These are phyloP conservation scores for Dendrocincla fuliginosa DNA, from an alignment of 2,797 vertebrate species.

Conservation along the genomic window DNA sequence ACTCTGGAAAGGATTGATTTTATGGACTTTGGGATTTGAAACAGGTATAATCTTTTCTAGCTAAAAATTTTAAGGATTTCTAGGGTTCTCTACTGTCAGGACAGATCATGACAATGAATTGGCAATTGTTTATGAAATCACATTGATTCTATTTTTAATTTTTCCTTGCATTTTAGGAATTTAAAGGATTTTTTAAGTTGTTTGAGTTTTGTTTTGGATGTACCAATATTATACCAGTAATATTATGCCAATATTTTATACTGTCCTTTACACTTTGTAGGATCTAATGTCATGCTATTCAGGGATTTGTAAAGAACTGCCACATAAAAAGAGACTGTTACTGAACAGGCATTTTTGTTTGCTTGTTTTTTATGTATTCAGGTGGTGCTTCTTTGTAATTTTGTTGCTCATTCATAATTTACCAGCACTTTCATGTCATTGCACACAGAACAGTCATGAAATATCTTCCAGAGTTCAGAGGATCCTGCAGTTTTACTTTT, in stretches of 20 bases:
- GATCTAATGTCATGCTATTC: not conserved
- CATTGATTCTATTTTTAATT: not conserved
- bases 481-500: not conserved
- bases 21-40: not conserved
- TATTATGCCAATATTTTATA: not conserved
- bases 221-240: not conserved
- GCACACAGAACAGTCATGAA: not conserved
- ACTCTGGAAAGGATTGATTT: not conserved
- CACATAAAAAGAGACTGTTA: not conserved
- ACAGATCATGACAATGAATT: not conserved
- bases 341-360: not conserved
- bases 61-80: not conserved
- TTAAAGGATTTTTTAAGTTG: not conserved
- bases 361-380: not conserved
- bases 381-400: not conserved
- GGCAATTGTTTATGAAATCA: not conserved
- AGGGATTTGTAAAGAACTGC: not conserved
- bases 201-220: not conserved
- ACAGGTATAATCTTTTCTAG: not conserved
- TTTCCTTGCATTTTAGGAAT: not conserved
- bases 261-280: not conserved
- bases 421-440: not conserved
- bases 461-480: not conserved
- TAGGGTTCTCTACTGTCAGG: not conserved
- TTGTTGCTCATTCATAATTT: not conserved